Evolutionary conservation across 2,888 invertebrate genomes (phyloP).

Genomic region (Tenodera sinensis): DNA sequence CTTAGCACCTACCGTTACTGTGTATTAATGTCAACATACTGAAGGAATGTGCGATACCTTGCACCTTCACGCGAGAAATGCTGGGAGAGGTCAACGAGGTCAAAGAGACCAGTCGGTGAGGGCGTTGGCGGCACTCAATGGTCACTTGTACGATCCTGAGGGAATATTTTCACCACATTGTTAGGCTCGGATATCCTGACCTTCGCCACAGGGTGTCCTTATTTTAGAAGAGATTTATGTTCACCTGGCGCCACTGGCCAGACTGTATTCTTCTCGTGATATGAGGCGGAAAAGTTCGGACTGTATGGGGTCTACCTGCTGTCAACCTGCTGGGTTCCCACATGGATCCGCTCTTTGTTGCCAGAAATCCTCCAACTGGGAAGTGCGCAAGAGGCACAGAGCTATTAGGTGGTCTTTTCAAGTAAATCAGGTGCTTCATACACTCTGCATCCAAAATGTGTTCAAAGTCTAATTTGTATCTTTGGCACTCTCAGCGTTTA

Average conservation of each 20-base stretch:
- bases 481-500: too few relatives aligned
- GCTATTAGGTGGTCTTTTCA: too few relatives aligned
- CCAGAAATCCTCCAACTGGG: too few relatives aligned
- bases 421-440: too few relatives aligned
- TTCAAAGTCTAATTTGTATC: too few relatives aligned
- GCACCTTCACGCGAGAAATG: neutral
- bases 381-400: too few relatives aligned
- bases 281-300: neutral
- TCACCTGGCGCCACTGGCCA: neutral
- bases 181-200: neutral
- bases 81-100: neutral
- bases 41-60: too few relatives aligned
- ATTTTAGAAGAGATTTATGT: neutral
- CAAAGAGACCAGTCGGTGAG: neutral
- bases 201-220: neutral
- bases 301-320: neutral
- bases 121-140: neutral
- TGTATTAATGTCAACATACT: neutral
- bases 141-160: neutral
- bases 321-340: neutral
- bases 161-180: neutral
- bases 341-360: too few relatives aligned
- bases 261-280: neutral
- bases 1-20: neutral
- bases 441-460: too few relatives aligned